Evolutionary conservation across 2,113 vertebrate species (phyloP).

Genomic region (Nettapus auritus): DNA sequence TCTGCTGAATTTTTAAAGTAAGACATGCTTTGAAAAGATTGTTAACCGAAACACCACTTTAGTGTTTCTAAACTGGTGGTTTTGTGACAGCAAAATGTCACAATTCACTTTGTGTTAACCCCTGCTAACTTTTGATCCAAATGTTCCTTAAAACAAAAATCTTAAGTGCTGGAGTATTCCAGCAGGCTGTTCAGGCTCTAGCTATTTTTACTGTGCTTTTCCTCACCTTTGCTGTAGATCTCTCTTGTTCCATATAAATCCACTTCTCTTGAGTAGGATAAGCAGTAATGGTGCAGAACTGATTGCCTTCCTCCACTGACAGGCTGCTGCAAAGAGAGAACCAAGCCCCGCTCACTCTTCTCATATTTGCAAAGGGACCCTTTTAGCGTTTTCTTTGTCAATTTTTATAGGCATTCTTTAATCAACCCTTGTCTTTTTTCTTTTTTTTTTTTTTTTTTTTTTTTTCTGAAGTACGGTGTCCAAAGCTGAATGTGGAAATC

Average conservation of each 20-base stretch:
- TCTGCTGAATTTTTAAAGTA: background rate
- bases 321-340: background rate
- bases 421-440: background rate
- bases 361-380: background rate
- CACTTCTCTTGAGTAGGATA: background rate
- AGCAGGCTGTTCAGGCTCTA: background rate
- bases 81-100: background rate
- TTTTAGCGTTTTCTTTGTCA: background rate
- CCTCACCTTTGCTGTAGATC: background rate
- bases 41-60: background rate
- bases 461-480: background rate
- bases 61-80: no score
- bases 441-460: no score
- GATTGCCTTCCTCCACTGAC: background rate
- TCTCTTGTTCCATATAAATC: background rate
- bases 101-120: background rate
- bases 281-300: background rate
- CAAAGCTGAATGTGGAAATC: background rate
- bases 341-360: accelerated
- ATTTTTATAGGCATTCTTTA: background rate
- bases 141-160: background rate
- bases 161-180: background rate
- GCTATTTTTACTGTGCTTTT: background rate
- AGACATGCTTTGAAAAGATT: background rate
- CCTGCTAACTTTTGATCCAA: background rate